Evolutionary conservation across 1,140 invertebrate species (phyloP).

Genomic region (Eriosoma lanigerum): DNA sequence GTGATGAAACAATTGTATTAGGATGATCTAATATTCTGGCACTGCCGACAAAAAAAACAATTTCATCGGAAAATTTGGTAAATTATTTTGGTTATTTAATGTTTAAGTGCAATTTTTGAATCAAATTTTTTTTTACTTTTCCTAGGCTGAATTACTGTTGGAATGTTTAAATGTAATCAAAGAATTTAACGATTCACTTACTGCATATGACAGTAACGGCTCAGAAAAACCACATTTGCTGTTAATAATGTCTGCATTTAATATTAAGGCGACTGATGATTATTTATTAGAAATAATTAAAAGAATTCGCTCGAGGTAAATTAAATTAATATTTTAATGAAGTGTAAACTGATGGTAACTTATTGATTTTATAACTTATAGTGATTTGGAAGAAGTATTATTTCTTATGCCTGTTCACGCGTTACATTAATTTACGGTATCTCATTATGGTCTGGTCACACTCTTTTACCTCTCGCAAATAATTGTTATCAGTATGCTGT

Average conservation of each 20-base stretch:
- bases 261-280: slow-evolving; percentile 70
- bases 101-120: slow-evolving; percentile 31
- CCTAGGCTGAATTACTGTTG: slow-evolving; percentile 80
- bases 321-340: background rate
- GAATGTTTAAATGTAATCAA: slow-evolving; percentile 83
- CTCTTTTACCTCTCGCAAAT: too few relatives aligned
- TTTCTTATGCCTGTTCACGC: slow-evolving; percentile 84
- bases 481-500: too few relatives aligned
- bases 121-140: slow-evolving; percentile 36
- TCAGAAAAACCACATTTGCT: slow-evolving; percentile 62
- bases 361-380: slow-evolving; percentile 53
- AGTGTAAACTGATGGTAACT: slow-evolving; percentile 7
- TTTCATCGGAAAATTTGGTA: slow-evolving; percentile 87
- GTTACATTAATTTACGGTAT: too few relatives aligned
- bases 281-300: slow-evolving; percentile 80
- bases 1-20: slow-evolving; percentile 66
- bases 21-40: slow-evolving; percentile 72
- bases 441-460: too few relatives aligned
- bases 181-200: slow-evolving; percentile 65
- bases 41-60: slow-evolving; percentile 84
- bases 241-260: slow-evolving; percentile 77
- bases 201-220: slow-evolving; percentile 57
- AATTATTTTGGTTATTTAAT: slow-evolving; percentile 58
- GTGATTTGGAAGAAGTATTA: slow-evolving; percentile 88
- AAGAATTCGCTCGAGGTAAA: slow-evolving; percentile 72